phyloP scores from a whole-genome alignment of 2,888 invertebrate species.

The Cremastinae sp. region DNA sequence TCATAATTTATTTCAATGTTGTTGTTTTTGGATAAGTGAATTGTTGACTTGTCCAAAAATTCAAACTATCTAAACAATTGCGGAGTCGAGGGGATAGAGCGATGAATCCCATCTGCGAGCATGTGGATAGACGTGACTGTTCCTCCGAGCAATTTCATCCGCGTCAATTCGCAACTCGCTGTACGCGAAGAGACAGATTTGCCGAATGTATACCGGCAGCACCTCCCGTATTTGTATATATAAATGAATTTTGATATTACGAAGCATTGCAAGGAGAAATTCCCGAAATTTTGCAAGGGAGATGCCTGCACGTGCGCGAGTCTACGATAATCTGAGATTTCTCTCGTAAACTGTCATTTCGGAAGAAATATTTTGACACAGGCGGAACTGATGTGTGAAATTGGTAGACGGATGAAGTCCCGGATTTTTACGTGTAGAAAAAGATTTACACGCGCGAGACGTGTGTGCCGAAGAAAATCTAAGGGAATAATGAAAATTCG shows the following conservation, averaged over 20 bases:
- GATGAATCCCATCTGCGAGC: slow-evolving; percentile 1
- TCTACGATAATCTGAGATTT: slow-evolving; percentile 43
- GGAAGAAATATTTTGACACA: slow-evolving; percentile 43
- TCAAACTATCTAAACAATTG: neutral
- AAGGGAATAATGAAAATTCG: too few species aligned
- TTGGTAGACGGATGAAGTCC: slow-evolving; percentile 8
- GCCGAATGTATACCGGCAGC: slow-evolving; percentile 3
- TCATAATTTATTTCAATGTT: too few species aligned
- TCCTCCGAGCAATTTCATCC: slow-evolving; percentile 47
- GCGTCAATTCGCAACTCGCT: slow-evolving; percentile 46
- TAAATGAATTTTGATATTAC: neutral
- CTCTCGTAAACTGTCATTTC: slow-evolving; percentile 25
- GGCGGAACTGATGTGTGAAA: slow-evolving; percentile 36
- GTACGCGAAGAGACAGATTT: neutral
- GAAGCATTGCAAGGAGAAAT: slow-evolving; percentile 1
- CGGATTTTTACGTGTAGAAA: slow-evolving; percentile 24
- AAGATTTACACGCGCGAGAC: slow-evolving; percentile 12
- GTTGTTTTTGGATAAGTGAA: too few species aligned
- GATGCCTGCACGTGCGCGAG: slow-evolving; percentile 8
- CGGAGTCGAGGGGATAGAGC: neutral
- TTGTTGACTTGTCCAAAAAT: neutral
- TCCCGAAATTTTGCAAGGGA: slow-evolving; percentile 18
- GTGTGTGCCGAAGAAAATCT: slow-evolving; percentile 1
- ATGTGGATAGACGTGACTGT: slow-evolving; percentile 21
- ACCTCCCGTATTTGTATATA: neutral